A percentile compares a stretch with the other conserved stretches of the same genome.
Conservation (phyloP, 2,113 vertebrate genomes). For the Cyphomyrus plagiostoma region DNA sequence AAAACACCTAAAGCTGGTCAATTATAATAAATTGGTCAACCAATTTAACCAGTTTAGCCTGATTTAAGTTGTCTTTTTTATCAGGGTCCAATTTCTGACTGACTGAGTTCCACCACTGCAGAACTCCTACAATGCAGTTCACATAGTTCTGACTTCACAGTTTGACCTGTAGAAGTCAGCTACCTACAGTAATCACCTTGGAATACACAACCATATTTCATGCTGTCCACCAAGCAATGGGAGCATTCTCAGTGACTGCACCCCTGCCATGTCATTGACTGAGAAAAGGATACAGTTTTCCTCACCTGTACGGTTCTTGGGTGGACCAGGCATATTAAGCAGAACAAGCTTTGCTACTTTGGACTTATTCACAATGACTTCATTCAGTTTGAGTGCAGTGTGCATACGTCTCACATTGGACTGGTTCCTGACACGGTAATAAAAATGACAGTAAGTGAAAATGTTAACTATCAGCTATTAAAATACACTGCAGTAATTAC, state of each 20-base stretch:
- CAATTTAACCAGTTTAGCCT: neutral
- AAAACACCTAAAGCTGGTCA: neutral
- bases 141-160: neutral
- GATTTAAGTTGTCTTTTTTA: neutral
- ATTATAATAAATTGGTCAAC: neutral
- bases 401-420: slow-evolving; percentile 91
- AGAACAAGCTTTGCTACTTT: slow-evolving; percentile 88
- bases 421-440: slow-evolving; percentile 70
- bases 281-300: slow-evolving; percentile 91
- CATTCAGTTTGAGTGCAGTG: slow-evolving; percentile 88
- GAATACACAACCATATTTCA: neutral
- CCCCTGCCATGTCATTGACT: neutral
- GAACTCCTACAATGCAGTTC: neutral
- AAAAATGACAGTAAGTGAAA: neutral
- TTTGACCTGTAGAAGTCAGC: neutral
- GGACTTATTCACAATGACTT: slow-evolving; percentile 87
- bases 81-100: neutral
- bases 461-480: neutral
- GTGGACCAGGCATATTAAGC: slow-evolving; percentile 95
- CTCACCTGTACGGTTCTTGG: slow-evolving; percentile 84
- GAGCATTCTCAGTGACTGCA: neutral
- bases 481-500: neutral
- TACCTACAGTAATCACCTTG: neutral
- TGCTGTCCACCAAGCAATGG: neutral
- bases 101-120: neutral